Base-by-base conservation (phyloP, 2,797 vertebrate species). In the Takifugu ocellatus region DNA sequence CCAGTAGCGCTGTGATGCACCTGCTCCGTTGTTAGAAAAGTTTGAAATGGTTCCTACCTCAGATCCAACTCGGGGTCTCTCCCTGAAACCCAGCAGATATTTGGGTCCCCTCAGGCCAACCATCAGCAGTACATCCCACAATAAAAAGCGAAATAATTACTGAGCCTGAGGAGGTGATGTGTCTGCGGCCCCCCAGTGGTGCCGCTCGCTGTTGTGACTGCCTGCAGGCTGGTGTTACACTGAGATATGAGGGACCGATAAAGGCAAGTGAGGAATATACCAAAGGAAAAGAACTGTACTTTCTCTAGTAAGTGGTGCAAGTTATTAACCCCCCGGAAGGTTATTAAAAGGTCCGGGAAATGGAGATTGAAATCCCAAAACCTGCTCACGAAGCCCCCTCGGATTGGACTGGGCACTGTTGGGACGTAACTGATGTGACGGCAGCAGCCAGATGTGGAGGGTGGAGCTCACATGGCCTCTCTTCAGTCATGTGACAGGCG, bases 121-220 rank as follows among this genome's bases (percentile, higher is more conserved):
- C 56, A 52, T 74, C 74, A 80, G 83, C 75, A 72, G 64, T 31
- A 27, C 74, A 78, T 80, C 84, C 79, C 80, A 79, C 79, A 84
- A 84, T 86, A 81, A 88, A 87, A 79, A 78, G 75, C 70, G 79
- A 82, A 84, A 84, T 87, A 88, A 88, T 87, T 85, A 83, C 82
- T 77, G 66, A 73, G 87, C 87, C 87, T 72, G 70, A 85, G 87
- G 87, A 85, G 61, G 61, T 55, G 69, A 72, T 74, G 68, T 74
- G 77, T 87, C 76, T 86, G 71, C 73, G 68, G 72, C 81, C 80
- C 36, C 72, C 79, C 56, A 77, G 82, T 72, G 74, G 59, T 63
- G 68, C 59, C 64, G 29, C 54, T 60, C 55, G 61, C 64, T 55
- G 59, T 33, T 39, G 62, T 72, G 61, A 72, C 67, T 73, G 68